Base-by-base conservation (phyloP, 2,888 invertebrate species). In the Germaria angustata region DNA sequence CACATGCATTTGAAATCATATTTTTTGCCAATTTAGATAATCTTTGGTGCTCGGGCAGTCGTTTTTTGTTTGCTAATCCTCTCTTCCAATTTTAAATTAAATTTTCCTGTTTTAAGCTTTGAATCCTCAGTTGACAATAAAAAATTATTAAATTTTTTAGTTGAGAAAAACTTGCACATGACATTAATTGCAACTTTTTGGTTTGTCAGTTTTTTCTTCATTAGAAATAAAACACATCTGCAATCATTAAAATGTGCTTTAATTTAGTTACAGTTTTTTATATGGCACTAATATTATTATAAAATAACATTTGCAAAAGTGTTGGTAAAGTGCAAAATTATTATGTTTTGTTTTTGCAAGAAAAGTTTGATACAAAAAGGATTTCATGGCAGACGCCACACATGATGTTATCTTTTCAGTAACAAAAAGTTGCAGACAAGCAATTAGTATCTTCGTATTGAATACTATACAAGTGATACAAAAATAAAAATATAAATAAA, bases 261-360 rank as follows among this genome's bases (percentile, higher is more conserved):
- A 68, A 68, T 65, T 68, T n/a, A 68, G 59, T 41, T 49, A 51
- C 28, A 71, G 63, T 72, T 36, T 36, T 71, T 71, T 57, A 49
- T 20, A 44, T 72, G 20, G 20, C 44, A 34, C 17, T 41, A 55
- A n/a, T 1, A 15, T 61, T 7, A n/a, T 39, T 49, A 11, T 13
- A 11, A 24, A 39, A n/a, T n/a, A 55, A 24, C n/a, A 32, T 66
- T 46, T 20, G 57, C 11, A 57, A 57, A 66, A 57, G 20, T 57
- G 15, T 46, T 55, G 22, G 17, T 53, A 44, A 65, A 53, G 49
- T 66, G 28, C 17, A 41, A 11, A 36, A 57, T 57, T 53, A 28
- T n/a, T 32, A n/a, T n/a, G 15, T 53, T 28, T 32, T n/a, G 1
- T 53, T 24, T 28, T 51, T 24, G 8, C 1, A 22, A 6, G 0